Percentiles rank a stretch among this genome's conserved stretches.
Conservation (phyloP, 2,797 vertebrate genomes). For the Danio choprae region DNA sequence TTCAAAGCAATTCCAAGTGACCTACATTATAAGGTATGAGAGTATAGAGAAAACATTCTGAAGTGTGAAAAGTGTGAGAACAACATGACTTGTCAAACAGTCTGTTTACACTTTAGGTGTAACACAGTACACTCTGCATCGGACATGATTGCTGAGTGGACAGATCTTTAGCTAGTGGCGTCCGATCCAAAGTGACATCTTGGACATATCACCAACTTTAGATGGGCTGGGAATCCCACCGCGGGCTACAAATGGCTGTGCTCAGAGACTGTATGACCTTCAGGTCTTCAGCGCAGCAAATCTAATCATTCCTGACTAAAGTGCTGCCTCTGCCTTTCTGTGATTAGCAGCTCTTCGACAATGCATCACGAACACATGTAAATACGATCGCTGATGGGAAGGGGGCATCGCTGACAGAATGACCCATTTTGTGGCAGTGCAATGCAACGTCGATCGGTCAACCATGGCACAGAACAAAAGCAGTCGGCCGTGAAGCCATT, state of each 20-base stretch:
- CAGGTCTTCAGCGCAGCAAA: conserved; percentile 67
- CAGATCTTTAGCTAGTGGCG: conserved; percentile 43
- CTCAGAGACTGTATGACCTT: conserved; percentile 66
- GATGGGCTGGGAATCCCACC: conserved; percentile 47
- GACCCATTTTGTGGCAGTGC: conserved; percentile 53
- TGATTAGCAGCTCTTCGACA: conserved; percentile 62
- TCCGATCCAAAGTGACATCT: conserved; percentile 45
- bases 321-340: conserved; percentile 73
- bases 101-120: conserved; percentile 36
- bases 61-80: neutral
- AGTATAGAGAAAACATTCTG: neutral
- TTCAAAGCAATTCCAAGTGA: neutral
- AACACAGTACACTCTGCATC: conserved; percentile 5
- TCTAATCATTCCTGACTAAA: conserved; percentile 81
- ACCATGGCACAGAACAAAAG: conserved; percentile 39
- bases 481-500: conserved; percentile 50
- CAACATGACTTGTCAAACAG: conserved; percentile 2
- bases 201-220: conserved; percentile 47
- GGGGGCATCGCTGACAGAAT: conserved; percentile 50
- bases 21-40: neutral
- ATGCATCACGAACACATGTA: conserved; percentile 49
- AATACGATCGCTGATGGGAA: conserved; percentile 48
- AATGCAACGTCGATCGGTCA: conserved; percentile 44
- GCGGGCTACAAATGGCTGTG: conserved; percentile 34
- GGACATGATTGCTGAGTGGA: conserved; percentile 52